Base-by-base conservation (phyloP, 1,140 invertebrate genomes). In the Nebria ingens region DNA sequence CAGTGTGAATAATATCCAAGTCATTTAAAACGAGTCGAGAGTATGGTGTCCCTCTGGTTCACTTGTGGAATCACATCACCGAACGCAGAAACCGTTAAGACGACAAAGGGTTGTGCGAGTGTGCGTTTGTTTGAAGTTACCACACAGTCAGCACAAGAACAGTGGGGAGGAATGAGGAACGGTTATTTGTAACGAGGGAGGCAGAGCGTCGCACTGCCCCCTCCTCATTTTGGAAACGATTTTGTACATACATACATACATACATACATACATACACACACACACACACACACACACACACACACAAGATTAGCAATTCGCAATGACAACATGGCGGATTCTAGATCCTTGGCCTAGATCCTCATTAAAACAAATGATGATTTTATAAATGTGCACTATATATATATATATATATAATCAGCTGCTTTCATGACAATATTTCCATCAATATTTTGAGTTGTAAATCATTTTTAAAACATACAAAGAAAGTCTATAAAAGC, bases 301-400 rank as follows among this genome's bases (percentile, higher is more conserved):
- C 4, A 4, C 4, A 17, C 40, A 45, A 45, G 40, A 45, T 45
- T 45, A 17, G 9, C 17, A 17, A 45, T 45, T 17, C 9, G 17
- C 25, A 45, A 12, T 45, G 40, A 45, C 40, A 45, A 45, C 40
- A 45, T 45, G 40, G 40, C 40, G 40, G 40, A 45, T 9, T 45
- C 40, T 45, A 12, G 17, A 45, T 45, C 40, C 40, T 45, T 45
- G 40, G 40, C 40, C 40, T 45, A 45, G 40, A 45, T 45, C 40
- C 3, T 45, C 15, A 17, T 45, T n/a, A 17, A 45, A 11, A 45
- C 15, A 11, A 29, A 11, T 45, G 40, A 11, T 45, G 40, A 6
- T 34, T 9, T 34, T 6, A 9, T 6, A 9, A 6, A n/a, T n/a
- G 25, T n/a, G 25, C 25, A n/a, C 25, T 6, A n/a, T n/a, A n/a